Evolutionary conservation across 2,113 vertebrate species (phyloP).

Genomic region (Parus major): DNA sequence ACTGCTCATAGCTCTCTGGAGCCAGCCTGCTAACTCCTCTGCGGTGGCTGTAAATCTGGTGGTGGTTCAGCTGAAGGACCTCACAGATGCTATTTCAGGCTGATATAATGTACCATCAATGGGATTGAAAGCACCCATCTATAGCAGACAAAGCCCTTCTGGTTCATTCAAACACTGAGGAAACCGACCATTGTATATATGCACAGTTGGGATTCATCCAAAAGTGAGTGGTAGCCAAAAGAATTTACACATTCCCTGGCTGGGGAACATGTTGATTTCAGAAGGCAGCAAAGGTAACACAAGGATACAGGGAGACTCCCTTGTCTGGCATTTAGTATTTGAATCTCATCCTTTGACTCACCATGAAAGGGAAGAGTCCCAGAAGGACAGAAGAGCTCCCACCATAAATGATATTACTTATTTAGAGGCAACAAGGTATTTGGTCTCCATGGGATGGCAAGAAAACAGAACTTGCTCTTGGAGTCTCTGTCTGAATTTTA

Average conservation of each 20-base stretch:
- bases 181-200: constrained; percentile 6
- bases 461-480: background rate
- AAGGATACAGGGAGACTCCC: constrained; percentile 37
- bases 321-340: background rate
- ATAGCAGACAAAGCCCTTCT: constrained; percentile 36
- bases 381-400: background rate
- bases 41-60: constrained; percentile 52
- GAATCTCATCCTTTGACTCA: background rate
- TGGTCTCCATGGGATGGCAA: background rate
- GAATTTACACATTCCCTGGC: constrained; percentile 29
- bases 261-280: constrained; percentile 32
- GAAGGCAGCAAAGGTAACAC: constrained; percentile 28
- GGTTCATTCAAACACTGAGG: constrained; percentile 22
- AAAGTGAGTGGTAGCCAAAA: constrained; percentile 34
- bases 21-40: constrained; percentile 57
- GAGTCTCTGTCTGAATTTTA: background rate
- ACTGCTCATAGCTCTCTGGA: constrained; percentile 36
- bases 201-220: constrained; percentile 29
- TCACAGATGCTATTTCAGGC: constrained; percentile 38
- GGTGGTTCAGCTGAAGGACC: constrained; percentile 13
- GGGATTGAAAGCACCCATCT: constrained; percentile 42
- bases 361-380: background rate
- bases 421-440: background rate
- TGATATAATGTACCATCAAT: constrained; percentile 46
- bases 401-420: background rate